Conservation (phyloP, 1,140 invertebrate genomes). For the Mya arenaria region DNA sequence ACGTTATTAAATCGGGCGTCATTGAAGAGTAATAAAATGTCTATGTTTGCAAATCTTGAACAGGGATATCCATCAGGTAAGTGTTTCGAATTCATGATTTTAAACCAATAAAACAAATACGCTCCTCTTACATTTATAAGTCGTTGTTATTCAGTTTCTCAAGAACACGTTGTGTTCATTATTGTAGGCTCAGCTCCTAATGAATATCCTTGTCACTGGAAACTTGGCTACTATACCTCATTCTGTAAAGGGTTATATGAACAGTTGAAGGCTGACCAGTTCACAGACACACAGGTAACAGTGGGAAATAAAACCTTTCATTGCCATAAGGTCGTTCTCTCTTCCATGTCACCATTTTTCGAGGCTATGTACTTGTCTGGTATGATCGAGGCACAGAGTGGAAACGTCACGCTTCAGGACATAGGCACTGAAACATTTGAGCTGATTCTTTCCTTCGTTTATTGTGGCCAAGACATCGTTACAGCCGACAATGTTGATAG, state of each 20-base stretch:
- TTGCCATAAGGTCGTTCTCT: slow-evolving; percentile 85
- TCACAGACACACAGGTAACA: slow-evolving; percentile 57
- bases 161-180: too few relatives aligned
- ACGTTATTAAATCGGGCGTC: too few relatives aligned
- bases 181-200: not conserved
- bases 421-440: slow-evolving; percentile 51
- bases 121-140: too few relatives aligned
- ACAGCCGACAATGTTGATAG: slow-evolving; percentile 65
- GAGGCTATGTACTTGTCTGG: slow-evolving; percentile 95
- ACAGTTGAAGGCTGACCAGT: slow-evolving; percentile 29
- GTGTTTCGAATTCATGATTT: too few relatives aligned
- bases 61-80: too few relatives aligned
- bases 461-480: slow-evolving; percentile 61
- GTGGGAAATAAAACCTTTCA: slow-evolving; percentile 49
- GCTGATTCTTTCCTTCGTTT: slow-evolving; percentile 64
- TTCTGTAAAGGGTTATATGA: slow-evolving; percentile 5
- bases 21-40: too few relatives aligned
- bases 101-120: too few relatives aligned
- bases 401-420: slow-evolving; percentile 35
- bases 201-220: too few relatives aligned
- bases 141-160: too few relatives aligned
- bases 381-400: slow-evolving; percentile 85
- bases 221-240: not conserved
- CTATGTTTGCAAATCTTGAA: too few relatives aligned
- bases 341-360: slow-evolving; percentile 95